Percentiles rank a stretch among this genome's conserved stretches.
Conservation (phyloP, 2,797 vertebrate species). For the Lycodopsis pacificus region DNA sequence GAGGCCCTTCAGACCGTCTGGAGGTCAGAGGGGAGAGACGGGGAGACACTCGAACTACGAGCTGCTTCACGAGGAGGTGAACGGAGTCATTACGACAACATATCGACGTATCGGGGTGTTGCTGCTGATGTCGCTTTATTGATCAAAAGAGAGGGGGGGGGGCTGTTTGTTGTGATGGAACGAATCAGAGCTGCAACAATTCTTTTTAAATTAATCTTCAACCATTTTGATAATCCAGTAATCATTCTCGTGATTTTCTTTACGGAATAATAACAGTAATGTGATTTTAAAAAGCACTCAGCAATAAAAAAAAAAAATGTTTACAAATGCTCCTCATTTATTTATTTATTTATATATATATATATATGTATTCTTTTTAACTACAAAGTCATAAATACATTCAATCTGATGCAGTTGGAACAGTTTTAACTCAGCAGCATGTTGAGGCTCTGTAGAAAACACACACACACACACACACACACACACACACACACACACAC, state of each 20-base stretch:
- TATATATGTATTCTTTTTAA: too few species aligned
- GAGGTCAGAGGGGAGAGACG: conserved; percentile 53
- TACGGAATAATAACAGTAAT: too few species aligned
- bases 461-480: not conserved
- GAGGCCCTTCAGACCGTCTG: conserved; percentile 56
- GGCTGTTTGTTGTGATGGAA: not conserved
- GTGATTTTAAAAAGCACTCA: too few species aligned
- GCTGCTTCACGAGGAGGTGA: conserved; percentile 30
- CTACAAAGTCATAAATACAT: not conserved
- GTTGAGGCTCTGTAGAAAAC: not conserved
- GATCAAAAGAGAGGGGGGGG: not conserved
- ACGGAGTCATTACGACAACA: not conserved
- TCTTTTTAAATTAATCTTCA: not conserved
- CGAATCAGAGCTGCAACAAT: not conserved
- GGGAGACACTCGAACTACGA: not conserved
- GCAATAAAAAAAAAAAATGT: too few species aligned
- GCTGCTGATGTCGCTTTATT: not conserved
- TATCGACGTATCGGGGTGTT: too few species aligned
- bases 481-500: not conserved
- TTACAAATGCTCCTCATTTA: too few species aligned
- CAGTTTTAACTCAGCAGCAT: not conserved
- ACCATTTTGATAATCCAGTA: not conserved
- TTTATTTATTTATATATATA: too few species aligned
- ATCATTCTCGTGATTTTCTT: not conserved
- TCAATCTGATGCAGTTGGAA: not conserved